phyloP scores from a whole-genome alignment of 2,113 vertebrate species.

The Oreamnos americanus region DNA sequence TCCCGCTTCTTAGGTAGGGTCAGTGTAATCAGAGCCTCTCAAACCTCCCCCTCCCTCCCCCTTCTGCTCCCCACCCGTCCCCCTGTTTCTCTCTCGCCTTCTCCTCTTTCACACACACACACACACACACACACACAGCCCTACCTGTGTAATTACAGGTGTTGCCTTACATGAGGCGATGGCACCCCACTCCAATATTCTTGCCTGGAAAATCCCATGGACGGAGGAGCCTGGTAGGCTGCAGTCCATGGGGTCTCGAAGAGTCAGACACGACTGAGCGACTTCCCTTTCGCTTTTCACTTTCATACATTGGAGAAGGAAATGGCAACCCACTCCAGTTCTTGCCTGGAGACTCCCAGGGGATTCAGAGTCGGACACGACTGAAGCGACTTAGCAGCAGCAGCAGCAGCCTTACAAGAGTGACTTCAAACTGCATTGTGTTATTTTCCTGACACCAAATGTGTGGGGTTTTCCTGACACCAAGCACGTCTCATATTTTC shows the following conservation, averaged over 20 bases:
- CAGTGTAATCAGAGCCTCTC: background rate
- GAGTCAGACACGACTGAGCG: too few relatives aligned
- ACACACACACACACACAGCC: background rate
- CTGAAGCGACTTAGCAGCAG: too few relatives aligned
- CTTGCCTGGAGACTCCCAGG: too few relatives aligned
- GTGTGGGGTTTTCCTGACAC: background rate
- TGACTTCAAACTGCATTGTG: background rate
- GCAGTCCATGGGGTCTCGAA: accelerated
- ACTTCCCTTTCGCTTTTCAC: too few relatives aligned
- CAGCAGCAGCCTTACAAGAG: background rate
- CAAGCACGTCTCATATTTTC: background rate
- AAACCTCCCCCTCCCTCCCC: background rate
- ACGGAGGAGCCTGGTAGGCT: too few relatives aligned
- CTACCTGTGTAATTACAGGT: too few relatives aligned
- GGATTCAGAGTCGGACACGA: too few relatives aligned
- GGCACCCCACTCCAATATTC: too few relatives aligned
- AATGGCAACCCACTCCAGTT: too few relatives aligned
- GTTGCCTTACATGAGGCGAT: background rate
- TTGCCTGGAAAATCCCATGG: too few relatives aligned
- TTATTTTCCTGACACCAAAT: background rate
- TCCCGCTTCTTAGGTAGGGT: background rate
- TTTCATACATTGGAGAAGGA: too few relatives aligned
- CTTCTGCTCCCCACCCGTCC: background rate
- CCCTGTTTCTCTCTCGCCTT: background rate
- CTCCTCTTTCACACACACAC: too few relatives aligned